phyloP scores from a whole-genome alignment of 2,797 vertebrate species.

The Eupleurogrammus muticus region DNA sequence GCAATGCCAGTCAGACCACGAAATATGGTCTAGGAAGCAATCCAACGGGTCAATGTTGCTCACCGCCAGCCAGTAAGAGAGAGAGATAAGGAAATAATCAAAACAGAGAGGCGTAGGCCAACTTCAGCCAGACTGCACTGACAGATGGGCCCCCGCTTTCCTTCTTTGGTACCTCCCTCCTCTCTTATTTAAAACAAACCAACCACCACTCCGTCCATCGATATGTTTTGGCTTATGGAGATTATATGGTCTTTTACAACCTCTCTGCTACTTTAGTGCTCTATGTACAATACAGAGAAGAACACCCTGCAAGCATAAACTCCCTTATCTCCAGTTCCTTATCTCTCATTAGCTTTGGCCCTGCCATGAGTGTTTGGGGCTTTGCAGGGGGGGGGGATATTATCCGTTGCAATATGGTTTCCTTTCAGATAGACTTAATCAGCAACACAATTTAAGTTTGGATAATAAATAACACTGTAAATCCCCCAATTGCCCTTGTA shows the following conservation, averaged over 20 bases:
- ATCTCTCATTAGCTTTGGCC: conserved; percentile 77
- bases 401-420: conserved; percentile 75
- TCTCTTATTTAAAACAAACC: conserved; percentile 57
- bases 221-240: conserved; percentile 39
- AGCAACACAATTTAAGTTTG: conserved; percentile 75
- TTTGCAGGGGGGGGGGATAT: conserved; percentile 41
- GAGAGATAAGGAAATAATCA: conserved; percentile 81
- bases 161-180: conserved; percentile 43
- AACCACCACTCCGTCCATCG: conserved; percentile 26
- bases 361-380: conserved; percentile 58
- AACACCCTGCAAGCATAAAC: conserved; percentile 49
- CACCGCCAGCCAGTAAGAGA: conserved; percentile 65
- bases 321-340: conserved; percentile 67
- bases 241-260: conserved; percentile 50
- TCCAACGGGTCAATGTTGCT: conserved; percentile 76
- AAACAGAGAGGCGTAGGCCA: conserved; percentile 68
- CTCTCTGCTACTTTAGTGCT: conserved; percentile 42
- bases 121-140: conserved; percentile 66
- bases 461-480: conserved; percentile 76
- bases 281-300: conserved; percentile 56
- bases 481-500: conserved; percentile 70
- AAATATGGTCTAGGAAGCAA: conserved; percentile 75
- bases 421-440: conserved; percentile 77
- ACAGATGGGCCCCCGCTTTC: conserved; percentile 67
- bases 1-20: conserved; percentile 52